Evolutionary conservation across 2,113 vertebrate genomes (phyloP).

Genomic region (Bubo blakistoni): DNA sequence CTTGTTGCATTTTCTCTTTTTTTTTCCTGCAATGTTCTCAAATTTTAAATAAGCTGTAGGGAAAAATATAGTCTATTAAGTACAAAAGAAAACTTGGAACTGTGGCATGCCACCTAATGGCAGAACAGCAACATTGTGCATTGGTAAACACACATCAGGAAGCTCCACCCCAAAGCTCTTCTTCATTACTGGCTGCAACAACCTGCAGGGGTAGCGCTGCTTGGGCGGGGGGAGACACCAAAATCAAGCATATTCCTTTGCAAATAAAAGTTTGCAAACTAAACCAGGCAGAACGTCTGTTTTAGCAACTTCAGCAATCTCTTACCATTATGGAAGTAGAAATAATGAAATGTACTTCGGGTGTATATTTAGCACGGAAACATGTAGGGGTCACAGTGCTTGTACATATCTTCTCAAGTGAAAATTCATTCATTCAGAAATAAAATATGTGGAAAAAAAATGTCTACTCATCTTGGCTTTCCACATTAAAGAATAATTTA

Average conservation of each 20-base stretch:
- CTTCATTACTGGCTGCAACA: background rate
- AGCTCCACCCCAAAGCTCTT: background rate
- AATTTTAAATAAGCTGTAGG: background rate
- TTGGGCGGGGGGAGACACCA: too few relatives aligned
- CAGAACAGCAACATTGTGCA: background rate
- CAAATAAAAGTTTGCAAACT: background rate
- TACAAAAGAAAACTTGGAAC: background rate
- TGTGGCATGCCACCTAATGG: background rate
- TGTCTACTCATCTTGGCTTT: background rate
- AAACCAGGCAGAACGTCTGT: background rate
- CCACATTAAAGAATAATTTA: background rate
- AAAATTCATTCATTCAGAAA: background rate
- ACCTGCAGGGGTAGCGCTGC: background rate
- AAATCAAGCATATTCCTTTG: background rate
- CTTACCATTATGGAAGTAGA: background rate
- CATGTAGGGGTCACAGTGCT: background rate
- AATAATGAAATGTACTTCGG: background rate
- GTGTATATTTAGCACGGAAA: background rate
- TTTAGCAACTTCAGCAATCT: background rate
- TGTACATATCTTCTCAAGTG: rapidly evolving
- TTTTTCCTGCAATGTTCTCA: background rate
- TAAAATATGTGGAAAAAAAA: background rate
- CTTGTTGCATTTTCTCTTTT: background rate
- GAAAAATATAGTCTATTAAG: background rate
- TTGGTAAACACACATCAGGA: background rate